Percentiles rank a stretch among this genome's conserved stretches.
Conservation (phyloP, 2,797 vertebrate species). For the Macropus fuliginosus region DNA sequence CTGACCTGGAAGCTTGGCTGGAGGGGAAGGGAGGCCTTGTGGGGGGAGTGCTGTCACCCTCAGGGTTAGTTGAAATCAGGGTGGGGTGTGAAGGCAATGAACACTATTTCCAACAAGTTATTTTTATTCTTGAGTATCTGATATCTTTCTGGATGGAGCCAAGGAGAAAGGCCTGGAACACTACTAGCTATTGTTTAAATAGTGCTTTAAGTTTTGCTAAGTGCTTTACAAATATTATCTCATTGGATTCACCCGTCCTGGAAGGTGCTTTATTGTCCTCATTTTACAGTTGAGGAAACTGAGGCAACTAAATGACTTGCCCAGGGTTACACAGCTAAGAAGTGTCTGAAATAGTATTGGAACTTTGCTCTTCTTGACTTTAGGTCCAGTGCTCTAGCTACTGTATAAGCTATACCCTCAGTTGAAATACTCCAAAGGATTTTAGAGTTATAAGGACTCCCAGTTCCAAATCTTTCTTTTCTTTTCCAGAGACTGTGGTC, state of each 20-base stretch:
- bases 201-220: neutral
- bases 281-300: neutral
- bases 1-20: neutral
- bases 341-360: neutral
- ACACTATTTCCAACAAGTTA: neutral
- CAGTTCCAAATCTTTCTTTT: neutral
- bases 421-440: neutral
- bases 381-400: neutral
- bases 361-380: neutral
- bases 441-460: neutral
- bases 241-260: neutral
- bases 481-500: neutral
- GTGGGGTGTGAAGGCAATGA: neutral
- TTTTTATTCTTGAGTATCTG: constrained; percentile 23
- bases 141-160: constrained; percentile 14
- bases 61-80: neutral
- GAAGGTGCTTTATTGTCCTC: neutral
- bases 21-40: no score
- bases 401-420: neutral
- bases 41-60: neutral
- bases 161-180: neutral
- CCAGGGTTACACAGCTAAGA: neutral
- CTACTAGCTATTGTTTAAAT: neutral
- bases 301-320: neutral
- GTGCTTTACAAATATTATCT: neutral